Evolutionary conservation across 2,888 invertebrate genomes (phyloP).

Genomic region (Acronicta psi): DNA sequence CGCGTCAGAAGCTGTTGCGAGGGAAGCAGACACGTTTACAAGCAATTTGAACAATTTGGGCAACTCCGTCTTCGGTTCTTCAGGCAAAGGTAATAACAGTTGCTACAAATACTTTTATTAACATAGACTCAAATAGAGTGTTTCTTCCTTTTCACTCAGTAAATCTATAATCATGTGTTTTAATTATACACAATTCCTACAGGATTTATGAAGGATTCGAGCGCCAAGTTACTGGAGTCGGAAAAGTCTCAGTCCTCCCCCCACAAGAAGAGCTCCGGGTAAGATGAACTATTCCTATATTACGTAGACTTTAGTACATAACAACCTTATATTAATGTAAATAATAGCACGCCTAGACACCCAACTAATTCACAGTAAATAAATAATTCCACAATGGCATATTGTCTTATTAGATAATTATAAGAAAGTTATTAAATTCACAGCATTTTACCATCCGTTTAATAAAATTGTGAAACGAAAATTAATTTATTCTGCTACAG

Average conservation of each 20-base stretch:
- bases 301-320: conserved; percentile 25
- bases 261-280: conserved; percentile 86
- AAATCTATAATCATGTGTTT: neutral
- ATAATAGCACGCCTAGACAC: conserved; percentile 75
- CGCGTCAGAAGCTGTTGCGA: conserved; percentile 67
- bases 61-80: conserved; percentile 82
- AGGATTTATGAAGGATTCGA: conserved; percentile 86
- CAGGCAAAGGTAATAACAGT: conserved; percentile 79
- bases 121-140: too few relatives aligned
- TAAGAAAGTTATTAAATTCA: conserved; percentile 19
- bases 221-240: conserved; percentile 82
- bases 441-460: conserved; percentile 36
- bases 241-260: conserved; percentile 83
- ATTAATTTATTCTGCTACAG: neutral
- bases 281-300: conserved; percentile 52
- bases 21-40: conserved; percentile 81
- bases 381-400: conserved; percentile 29
- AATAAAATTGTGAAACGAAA: conserved; percentile 43
- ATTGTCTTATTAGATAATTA: conserved; percentile 38
- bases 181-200: conserved; percentile 27
- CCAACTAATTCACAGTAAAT: conserved; percentile 67
- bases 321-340: conserved; percentile 54
- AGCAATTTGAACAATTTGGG: conserved; percentile 84
- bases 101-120: too few relatives aligned
- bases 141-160: too few relatives aligned